A percentile compares a stretch with the other conserved stretches of the same genome.
phyloP scores from a whole-genome alignment of 2,113 vertebrate genomes.

The Octodon degus region DNA sequence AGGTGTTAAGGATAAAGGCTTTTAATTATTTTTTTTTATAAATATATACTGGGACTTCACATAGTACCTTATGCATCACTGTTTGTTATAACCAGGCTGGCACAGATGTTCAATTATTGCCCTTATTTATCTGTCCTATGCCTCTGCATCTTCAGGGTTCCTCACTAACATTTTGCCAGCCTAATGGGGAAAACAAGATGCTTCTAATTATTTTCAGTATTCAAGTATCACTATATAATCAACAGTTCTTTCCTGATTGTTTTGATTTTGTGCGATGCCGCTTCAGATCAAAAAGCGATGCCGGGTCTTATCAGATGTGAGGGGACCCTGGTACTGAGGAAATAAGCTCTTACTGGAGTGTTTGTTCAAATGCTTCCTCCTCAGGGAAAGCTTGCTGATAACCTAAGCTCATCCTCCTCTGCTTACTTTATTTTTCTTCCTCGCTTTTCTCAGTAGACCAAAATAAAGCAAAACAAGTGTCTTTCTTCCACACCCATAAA shows the following conservation, averaged over 20 bases:
- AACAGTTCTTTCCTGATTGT: constrained; percentile 50
- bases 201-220: constrained; percentile 50
- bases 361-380: not conserved
- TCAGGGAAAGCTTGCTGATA: not conserved
- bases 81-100: not conserved
- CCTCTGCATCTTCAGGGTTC: not conserved
- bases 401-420: not conserved
- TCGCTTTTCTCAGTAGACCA: not conserved
- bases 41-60: not conserved
- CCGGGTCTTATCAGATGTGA: constrained; percentile 37
- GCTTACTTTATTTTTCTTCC: constrained; percentile 3
- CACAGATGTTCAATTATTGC: not conserved
- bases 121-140: not conserved
- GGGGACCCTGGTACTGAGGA: not conserved
- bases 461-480: not conserved
- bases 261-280: constrained; percentile 32
- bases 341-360: not conserved
- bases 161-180: constrained; percentile 9
- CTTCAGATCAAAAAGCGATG: constrained; percentile 44
- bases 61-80: not conserved
- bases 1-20: not conserved
- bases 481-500: constrained; percentile 7
- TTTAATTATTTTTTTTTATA: not conserved
- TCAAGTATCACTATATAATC: constrained; percentile 14
- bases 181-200: constrained; percentile 37